phyloP scores from a whole-genome alignment of 2,797 vertebrate species.

The Lophotriccus pileatus region DNA sequence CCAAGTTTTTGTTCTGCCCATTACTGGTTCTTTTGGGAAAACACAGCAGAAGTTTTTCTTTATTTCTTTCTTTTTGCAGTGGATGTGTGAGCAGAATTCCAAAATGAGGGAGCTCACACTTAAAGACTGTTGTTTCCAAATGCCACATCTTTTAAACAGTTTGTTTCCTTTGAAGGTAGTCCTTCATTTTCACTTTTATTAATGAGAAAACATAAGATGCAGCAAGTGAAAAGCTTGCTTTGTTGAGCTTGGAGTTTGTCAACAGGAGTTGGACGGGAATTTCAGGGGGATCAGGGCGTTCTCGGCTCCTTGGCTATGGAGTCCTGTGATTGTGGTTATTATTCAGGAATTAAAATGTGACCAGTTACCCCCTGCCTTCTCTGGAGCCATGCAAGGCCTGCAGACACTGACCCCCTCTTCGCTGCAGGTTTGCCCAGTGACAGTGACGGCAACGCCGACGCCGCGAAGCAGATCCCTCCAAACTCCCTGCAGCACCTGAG shows the following conservation, averaged over 20 bases:
- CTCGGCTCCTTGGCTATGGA: neutral
- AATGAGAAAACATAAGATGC: neutral
- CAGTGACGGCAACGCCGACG: slow-evolving; percentile 68
- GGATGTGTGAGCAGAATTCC: neutral
- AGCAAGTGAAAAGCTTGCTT: neutral
- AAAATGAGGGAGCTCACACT: neutral
- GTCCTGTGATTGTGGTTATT: neutral
- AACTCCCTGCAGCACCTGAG: slow-evolving; percentile 67
- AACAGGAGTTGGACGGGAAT: neutral
- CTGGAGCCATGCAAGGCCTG: neutral
- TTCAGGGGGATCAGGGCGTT: neutral
- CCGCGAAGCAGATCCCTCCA: slow-evolving; percentile 73
- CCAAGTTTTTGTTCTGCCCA: neutral
- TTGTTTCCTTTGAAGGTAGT: neutral
- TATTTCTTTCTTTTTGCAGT: neutral
- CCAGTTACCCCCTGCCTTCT: neutral
- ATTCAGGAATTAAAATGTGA: neutral
- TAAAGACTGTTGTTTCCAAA: neutral
- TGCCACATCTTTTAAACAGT: neutral
- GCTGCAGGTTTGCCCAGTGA: slow-evolving; percentile 51
- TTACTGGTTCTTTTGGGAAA: neutral
- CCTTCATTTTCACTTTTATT: neutral
- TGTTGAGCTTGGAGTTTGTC: neutral
- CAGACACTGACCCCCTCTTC: neutral
- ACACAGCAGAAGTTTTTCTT: neutral